phyloP scores from a whole-genome alignment of 2,113 vertebrate species.

The Pachycephala philippinensis region DNA sequence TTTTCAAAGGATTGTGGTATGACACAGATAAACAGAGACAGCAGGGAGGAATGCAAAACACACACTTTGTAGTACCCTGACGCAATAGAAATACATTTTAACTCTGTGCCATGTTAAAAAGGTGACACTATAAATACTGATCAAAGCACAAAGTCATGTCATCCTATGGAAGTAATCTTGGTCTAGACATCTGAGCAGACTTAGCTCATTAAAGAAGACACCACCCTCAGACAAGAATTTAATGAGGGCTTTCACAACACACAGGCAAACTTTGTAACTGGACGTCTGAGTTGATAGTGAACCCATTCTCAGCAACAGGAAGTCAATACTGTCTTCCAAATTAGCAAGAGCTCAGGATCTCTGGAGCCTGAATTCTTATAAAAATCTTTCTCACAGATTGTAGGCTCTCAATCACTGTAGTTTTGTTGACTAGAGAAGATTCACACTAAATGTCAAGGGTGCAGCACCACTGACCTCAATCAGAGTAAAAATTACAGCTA shows the following conservation, averaged over 20 bases:
- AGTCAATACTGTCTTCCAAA: background rate
- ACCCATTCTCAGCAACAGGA: background rate
- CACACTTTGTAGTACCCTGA: background rate
- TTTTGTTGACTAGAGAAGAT: background rate
- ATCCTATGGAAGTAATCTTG: conserved; percentile 1
- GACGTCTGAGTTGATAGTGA: background rate
- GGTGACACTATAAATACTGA: background rate
- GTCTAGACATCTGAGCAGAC: conserved; percentile 28
- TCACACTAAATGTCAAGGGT: background rate
- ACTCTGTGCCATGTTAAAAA: conserved; percentile 4
- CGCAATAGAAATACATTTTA: background rate
- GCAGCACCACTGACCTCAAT: background rate
- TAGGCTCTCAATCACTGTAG: background rate
- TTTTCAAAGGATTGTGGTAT: background rate
- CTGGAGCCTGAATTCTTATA: background rate
- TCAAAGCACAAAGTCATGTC: background rate
- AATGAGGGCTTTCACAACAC: conserved; percentile 15
- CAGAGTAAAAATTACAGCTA: background rate
- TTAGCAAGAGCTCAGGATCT: background rate
- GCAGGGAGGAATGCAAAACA: background rate
- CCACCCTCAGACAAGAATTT: background rate
- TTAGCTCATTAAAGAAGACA: conserved; percentile 20
- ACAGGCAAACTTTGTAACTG: background rate
- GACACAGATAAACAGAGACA: background rate
- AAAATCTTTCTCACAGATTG: background rate